phyloP scores from a whole-genome alignment of 2,113 vertebrate genomes.

The Phalacrocorax aristotelis region DNA sequence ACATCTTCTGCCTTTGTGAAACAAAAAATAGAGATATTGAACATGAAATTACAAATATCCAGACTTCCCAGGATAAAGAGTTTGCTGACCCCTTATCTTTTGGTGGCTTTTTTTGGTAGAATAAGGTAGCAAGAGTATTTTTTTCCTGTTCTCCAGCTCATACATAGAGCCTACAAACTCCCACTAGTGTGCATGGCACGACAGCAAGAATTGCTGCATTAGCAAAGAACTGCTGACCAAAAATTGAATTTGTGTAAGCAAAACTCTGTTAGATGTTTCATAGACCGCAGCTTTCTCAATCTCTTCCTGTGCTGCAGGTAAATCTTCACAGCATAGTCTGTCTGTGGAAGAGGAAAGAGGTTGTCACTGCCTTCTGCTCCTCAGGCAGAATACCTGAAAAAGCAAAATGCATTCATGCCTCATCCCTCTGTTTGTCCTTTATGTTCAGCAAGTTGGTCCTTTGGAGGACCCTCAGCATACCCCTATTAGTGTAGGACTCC shows the following conservation, averaged over 20 bases:
- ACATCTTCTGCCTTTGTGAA: neutral
- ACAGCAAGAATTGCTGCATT: neutral
- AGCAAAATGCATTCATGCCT: neutral
- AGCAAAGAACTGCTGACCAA: neutral
- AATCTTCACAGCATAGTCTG: neutral
- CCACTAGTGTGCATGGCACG: neutral
- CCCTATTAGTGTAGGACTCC: too few species aligned
- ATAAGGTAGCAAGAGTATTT: neutral
- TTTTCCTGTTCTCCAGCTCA: neutral
- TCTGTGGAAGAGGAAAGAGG: neutral
- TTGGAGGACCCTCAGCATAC: neutral
- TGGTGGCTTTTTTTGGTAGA: neutral
- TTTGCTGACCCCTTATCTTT: neutral
- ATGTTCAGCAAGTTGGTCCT: neutral
- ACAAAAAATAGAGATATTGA: neutral
- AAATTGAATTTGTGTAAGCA: neutral
- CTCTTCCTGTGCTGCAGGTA: neutral
- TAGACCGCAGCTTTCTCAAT: neutral
- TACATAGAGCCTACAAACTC: neutral
- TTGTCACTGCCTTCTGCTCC: fast-evolving
- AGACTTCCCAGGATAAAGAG: neutral
- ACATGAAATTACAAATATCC: neutral
- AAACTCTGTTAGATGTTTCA: neutral
- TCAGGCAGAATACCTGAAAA: neutral
- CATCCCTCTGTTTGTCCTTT: neutral